Base-by-base conservation (phyloP, 2,113 vertebrate species). In the Hippopotamus amphibius region DNA sequence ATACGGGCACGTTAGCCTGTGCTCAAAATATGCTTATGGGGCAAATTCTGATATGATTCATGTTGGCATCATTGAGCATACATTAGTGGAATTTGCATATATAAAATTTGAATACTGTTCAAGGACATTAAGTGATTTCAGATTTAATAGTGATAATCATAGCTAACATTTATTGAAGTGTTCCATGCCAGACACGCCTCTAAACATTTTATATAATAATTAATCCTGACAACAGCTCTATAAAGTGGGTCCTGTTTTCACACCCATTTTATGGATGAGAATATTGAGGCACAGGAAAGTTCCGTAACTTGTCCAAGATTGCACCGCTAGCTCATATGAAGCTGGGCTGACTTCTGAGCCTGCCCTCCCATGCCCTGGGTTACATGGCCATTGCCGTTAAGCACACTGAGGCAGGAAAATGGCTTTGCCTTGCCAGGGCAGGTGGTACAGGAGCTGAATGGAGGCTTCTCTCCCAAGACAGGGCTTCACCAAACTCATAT, bases 41-140 rank as follows among this genome's bases (percentile, higher is more conserved):
- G 79, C 90, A 96, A 96, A 97, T 98, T 98, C 71, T 96, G 96
- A 87, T 96, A 93, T 96, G 90, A 97, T 92, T 98, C 96, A 97
- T 97, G 94, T 94, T 94, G 87, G 89, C 97, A 97, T 96, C 69
- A 96, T 79, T 96, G 94, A 97, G 94, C 41, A 92, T 93, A 15
- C 72, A 59, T 95, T 96, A 97, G 76, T 81, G 95, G 28, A 50
- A 98, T 97, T 97, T 72, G 10, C 97, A 95, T 98, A 90, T n/a
- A 95, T 4, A 26, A 95, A 97, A 92, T 98, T 19, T 59, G 74
- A 98, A 97, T 95, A 97, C 61, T 87, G 92, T 92, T 98, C 97
- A 97, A 96, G 96, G 95, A 97, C 79, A 97, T 95, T 5, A 96
- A 96, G 86, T 89, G 48, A 59, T 96, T 98, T 96, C 72, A 71